Percentiles rank a stretch among this genome's conserved stretches.
These are phyloP conservation scores for Stegodyphus dumicola DNA, from an alignment of 1,140 invertebrate species.

Conservation along the genomic window DNA sequence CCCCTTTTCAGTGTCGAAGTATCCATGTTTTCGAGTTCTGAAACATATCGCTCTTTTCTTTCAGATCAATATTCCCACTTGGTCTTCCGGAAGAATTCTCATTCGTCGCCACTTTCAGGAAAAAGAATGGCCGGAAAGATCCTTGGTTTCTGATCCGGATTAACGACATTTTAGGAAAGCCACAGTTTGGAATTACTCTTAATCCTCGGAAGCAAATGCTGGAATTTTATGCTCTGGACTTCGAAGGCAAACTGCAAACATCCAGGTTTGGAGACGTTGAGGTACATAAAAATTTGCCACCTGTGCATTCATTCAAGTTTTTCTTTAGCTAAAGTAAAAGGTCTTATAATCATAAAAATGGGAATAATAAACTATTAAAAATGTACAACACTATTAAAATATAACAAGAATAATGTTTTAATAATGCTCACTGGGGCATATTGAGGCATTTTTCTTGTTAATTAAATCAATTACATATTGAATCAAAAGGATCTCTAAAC, in stretches of 20 bases:
- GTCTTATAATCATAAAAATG: too few species aligned
- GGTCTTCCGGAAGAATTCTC: constrained; percentile 80
- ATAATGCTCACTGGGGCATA: too few species aligned
- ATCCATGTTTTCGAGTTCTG: too few species aligned
- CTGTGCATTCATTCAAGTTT: neutral
- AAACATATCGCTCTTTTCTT: constrained; percentile 43
- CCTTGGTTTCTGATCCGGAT: constrained; percentile 80
- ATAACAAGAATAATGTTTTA: too few species aligned
- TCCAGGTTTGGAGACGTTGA: constrained; percentile 73
- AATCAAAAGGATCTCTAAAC: too few species aligned
- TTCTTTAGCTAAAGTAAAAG: neutral
- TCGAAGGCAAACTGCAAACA: constrained; percentile 74
- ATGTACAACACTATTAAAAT: too few species aligned
- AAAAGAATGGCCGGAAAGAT: constrained; percentile 72
- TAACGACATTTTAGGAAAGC: constrained; percentile 72
- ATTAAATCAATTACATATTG: too few species aligned
- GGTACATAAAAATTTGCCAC: constrained; percentile 66
- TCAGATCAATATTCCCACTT: constrained; percentile 75
- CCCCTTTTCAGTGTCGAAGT: too few species aligned
- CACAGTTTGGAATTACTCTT: constrained; percentile 78
- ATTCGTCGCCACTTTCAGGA: constrained; percentile 76
- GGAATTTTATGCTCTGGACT: constrained; percentile 75
- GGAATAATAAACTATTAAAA: too few species aligned
- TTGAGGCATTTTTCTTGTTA: too few species aligned
- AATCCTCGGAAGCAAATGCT: constrained; percentile 75